Evolutionary conservation across 30 jellyfish, hydroid and myxozoan species (phyloP).

Genomic region (Hydractinia echinata): DNA sequence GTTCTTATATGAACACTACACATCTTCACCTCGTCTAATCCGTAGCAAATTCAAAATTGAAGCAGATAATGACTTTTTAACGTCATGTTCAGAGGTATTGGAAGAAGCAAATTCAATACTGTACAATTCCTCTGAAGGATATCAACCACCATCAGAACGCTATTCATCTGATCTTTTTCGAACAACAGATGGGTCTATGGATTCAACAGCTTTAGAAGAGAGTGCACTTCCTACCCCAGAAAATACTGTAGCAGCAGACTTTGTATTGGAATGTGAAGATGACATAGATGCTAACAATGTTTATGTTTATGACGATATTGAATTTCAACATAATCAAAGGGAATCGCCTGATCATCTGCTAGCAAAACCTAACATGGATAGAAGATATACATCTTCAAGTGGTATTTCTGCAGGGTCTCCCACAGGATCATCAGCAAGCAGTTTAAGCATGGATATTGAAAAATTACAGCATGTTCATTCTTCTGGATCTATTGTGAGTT

Average conservation of each 20-base stretch:
- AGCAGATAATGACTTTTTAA: neutral
- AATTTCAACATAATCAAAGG: too few species aligned
- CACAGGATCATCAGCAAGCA: neutral
- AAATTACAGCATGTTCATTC: neutral
- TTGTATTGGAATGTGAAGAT: too few species aligned
- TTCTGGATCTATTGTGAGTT: neutral
- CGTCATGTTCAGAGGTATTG: neutral
- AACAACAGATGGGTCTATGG: too few species aligned
- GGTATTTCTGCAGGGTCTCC: slow-evolving; percentile 1
- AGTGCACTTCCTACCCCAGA: too few species aligned
- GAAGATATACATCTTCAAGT: neutral
- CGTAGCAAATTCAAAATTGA: neutral
- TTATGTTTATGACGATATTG: too few species aligned
- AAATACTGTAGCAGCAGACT: too few species aligned
- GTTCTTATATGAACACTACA: neutral
- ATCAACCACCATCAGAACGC: slow-evolving; percentile 17
- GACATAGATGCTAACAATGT: too few species aligned
- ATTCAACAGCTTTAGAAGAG: too few species aligned
- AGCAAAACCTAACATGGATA: too few species aligned
- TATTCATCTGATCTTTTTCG: neutral
- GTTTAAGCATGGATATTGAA: slow-evolving; percentile 4
- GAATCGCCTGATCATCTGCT: too few species aligned
- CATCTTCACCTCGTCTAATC: neutral
- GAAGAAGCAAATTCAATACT: too few species aligned
- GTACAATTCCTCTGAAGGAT: neutral